These are phyloP conservation scores for Amphipoea oculea DNA, from an alignment of 2,888 invertebrate species.

Conservation along the genomic window DNA sequence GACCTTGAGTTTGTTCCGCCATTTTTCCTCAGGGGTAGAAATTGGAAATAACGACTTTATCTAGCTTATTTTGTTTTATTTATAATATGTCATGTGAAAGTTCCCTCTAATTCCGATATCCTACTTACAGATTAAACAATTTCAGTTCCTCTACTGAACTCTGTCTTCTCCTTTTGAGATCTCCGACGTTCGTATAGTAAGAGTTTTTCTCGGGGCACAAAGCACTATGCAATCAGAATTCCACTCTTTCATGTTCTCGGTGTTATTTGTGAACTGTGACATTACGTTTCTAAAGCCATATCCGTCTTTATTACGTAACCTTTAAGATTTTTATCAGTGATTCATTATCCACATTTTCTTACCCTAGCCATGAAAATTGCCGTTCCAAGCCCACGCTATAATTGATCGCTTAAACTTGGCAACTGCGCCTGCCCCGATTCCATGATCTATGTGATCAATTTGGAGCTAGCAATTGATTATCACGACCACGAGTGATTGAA, in stretches of 20 bases:
- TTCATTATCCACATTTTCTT: slow-evolving; percentile 37
- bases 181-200: not conserved
- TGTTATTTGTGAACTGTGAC: not conserved
- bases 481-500: slow-evolving; percentile 65
- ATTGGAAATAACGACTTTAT: not conserved
- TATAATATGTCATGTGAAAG: too few species aligned
- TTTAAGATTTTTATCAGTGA: slow-evolving; percentile 44
- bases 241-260: not conserved
- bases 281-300: not conserved
- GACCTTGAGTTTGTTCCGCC: not conserved
- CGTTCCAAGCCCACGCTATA: slow-evolving; percentile 25
- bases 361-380: slow-evolving; percentile 30
- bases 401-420: slow-evolving; percentile 46
- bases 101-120: not conserved
- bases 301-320: slow-evolving; percentile 1
- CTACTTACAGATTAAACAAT: not conserved
- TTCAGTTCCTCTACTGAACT: not conserved
- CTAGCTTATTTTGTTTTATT: not conserved
- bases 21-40: not conserved
- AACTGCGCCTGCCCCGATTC: slow-evolving; percentile 34
- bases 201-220: not conserved
- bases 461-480: slow-evolving; percentile 72
- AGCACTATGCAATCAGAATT: not conserved
- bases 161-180: fast-evolving
- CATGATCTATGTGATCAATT: slow-evolving; percentile 69